These are phyloP conservation scores for Lepus timidus DNA, from an alignment of 2,113 vertebrate species.

Conservation along the genomic window DNA sequence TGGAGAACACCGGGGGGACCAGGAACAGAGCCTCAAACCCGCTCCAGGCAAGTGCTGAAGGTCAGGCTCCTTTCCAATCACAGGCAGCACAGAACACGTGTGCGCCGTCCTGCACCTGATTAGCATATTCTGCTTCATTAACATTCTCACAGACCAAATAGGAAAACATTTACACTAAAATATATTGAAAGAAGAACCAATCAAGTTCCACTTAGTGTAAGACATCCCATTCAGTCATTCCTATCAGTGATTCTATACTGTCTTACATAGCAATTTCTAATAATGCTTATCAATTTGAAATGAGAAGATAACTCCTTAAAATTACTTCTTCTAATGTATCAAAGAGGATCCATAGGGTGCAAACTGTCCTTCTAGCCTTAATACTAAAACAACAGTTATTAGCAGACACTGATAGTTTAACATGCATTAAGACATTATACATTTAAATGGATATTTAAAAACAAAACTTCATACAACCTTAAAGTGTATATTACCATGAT, in stretches of 20 bases:
- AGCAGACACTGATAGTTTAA: neutral
- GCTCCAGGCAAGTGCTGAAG: neutral
- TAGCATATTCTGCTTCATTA: neutral
- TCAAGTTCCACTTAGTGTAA: neutral
- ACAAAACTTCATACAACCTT: neutral
- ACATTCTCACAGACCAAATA: neutral
- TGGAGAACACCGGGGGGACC: neutral
- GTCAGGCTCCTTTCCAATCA: neutral
- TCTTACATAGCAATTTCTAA: neutral
- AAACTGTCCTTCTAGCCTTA: neutral
- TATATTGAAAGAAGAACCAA: neutral
- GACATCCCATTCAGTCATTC: neutral
- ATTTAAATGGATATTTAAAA: neutral
- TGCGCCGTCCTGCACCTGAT: neutral
- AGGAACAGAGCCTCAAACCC: neutral
- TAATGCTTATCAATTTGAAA: neutral
- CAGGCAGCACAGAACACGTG: rapidly evolving
- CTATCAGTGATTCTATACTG: neutral
- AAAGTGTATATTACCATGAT: neutral
- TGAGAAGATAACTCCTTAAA: neutral
- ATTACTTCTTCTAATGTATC: neutral
- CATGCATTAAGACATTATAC: neutral
- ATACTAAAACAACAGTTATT: neutral
- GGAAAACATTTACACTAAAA: neutral
- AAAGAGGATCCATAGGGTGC: neutral